Conservation (phyloP, 2,888 invertebrate species). For the Acanthacorydalis orientalis region DNA sequence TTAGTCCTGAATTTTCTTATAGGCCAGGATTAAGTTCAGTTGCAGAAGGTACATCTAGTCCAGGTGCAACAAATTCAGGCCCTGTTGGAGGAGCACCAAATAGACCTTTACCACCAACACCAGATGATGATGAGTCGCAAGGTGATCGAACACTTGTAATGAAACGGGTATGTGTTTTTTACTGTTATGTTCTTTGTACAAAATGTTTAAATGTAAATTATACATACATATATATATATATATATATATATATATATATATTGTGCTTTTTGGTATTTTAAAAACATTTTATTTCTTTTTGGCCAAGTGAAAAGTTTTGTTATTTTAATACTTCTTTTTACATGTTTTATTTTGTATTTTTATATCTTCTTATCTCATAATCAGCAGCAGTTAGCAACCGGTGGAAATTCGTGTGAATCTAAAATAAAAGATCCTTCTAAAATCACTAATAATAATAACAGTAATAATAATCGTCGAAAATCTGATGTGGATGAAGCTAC, state of each 20-base stretch:
- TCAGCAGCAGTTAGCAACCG: slow-evolving; percentile 28
- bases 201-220: too few species aligned
- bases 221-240: background rate
- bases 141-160: slow-evolving; percentile 83
- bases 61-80: slow-evolving; percentile 24
- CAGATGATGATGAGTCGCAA: slow-evolving; percentile 65
- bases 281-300: background rate
- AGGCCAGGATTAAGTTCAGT: slow-evolving; percentile 52
- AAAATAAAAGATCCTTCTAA: slow-evolving; percentile 1
- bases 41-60: slow-evolving; percentile 32
- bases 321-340: slow-evolving; percentile 1
- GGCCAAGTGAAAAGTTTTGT: background rate
- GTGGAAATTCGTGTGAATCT: slow-evolving; percentile 12
- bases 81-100: slow-evolving; percentile 64
- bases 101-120: slow-evolving; percentile 85
- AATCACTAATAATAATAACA: background rate
- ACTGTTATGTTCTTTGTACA: background rate
- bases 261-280: slow-evolving; percentile 3
- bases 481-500: slow-evolving; percentile 57
- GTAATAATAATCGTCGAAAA: slow-evolving; percentile 17
- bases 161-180: slow-evolving; percentile 62
- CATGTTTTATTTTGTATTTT: slow-evolving; percentile 21
- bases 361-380: slow-evolving; percentile 9
- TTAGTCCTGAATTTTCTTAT: slow-evolving; percentile 72
- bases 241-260: slow-evolving; percentile 6